These are phyloP conservation scores for Geococcyx californianus DNA, from an alignment of 2,113 vertebrate genomes.

Conservation along the genomic window DNA sequence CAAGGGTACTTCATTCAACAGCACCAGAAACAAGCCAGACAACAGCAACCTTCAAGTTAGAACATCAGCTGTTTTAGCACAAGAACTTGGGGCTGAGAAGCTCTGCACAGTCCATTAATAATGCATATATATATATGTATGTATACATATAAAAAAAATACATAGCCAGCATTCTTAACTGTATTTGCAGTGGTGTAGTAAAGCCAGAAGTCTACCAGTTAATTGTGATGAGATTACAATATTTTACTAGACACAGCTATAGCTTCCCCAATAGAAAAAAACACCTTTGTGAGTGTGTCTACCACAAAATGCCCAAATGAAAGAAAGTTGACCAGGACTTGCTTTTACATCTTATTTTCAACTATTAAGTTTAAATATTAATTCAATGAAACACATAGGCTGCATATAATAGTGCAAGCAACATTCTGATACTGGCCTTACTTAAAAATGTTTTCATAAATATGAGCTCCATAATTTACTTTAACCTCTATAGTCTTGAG, in stretches of 20 bases:
- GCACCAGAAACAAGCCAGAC: not conserved
- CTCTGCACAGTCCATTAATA: not conserved
- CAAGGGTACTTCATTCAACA: not conserved
- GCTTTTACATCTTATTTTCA: not conserved
- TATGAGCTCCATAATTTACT: not conserved
- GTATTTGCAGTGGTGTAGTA: not conserved
- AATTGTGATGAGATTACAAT: not conserved
- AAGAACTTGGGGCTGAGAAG: not conserved
- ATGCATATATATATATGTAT: rapidly evolving
- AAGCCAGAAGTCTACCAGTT: not conserved
- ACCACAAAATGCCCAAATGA: not conserved
- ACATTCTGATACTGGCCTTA: rapidly evolving
- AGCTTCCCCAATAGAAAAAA: not conserved
- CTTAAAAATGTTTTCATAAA: not conserved
- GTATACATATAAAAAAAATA: not conserved
- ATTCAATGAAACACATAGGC: not conserved
- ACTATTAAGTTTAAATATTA: not conserved
- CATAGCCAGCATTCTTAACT: not conserved
- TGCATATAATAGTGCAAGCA: not conserved
- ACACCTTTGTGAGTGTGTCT: not conserved
- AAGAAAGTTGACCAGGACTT: not conserved
- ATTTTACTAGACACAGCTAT: not conserved
- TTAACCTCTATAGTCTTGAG: not conserved
- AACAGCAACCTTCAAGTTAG: not conserved
- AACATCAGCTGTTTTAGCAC: not conserved